Percentiles rank a stretch among this genome's conserved stretches.
Evolutionary conservation across 2,797 vertebrate genomes (phyloP).

Genomic region (Cheirogaleus major): DNA sequence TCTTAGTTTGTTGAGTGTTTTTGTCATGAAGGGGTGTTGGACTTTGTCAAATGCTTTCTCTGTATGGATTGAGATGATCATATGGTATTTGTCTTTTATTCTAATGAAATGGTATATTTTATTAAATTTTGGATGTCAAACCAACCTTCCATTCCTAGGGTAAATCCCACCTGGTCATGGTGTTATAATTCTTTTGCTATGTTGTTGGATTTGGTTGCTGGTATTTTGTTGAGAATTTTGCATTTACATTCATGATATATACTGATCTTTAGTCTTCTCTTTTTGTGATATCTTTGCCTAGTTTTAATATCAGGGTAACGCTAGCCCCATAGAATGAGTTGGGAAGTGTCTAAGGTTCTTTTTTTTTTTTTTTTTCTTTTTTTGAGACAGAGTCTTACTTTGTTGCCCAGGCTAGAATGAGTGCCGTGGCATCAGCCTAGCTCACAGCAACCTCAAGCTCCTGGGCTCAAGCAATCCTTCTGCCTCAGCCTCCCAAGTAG

Average conservation of each 20-base stretch:
- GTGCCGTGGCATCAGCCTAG: too few species aligned
- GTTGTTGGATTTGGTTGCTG: background rate
- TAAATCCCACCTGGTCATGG: background rate
- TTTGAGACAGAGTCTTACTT: too few species aligned
- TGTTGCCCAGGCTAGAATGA: too few species aligned
- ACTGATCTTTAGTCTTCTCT: constrained; percentile 27
- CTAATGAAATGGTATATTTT: background rate
- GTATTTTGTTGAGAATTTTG: background rate
- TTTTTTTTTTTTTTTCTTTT: too few species aligned
- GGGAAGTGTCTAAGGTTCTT: background rate
- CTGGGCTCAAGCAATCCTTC: too few species aligned
- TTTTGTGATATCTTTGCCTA: background rate
- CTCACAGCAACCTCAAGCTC: too few species aligned
- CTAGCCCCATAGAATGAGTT: background rate
- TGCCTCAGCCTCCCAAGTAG: too few species aligned
- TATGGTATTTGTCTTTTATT: background rate
- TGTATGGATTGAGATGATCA: background rate
- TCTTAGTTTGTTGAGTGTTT: background rate
- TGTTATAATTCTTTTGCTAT: background rate
- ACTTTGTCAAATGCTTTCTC: background rate
- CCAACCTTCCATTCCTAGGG: background rate
- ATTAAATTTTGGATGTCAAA: background rate
- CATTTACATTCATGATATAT: background rate
- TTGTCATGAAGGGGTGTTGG: background rate
- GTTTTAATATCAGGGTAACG: constrained; percentile 8